Conservation (phyloP, 1,140 invertebrate species). For the Semibalanus balanoides region DNA sequence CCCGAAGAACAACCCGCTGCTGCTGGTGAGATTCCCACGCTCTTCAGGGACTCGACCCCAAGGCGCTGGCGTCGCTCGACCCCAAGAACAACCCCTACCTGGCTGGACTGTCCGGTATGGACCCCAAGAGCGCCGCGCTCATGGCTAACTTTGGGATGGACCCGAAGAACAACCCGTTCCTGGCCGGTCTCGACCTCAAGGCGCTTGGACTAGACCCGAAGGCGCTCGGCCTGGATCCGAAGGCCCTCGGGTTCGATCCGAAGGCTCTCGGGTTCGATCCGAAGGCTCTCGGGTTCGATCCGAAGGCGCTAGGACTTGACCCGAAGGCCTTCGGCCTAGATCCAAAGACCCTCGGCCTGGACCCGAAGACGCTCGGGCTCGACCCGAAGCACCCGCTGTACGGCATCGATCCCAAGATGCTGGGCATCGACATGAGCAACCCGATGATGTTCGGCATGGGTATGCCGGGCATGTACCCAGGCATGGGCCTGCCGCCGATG, state of each 20-base stretch:
- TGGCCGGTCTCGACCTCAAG: constrained; percentile 14
- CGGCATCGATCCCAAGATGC: constrained; percentile 17
- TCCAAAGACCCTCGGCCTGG: constrained; percentile 19
- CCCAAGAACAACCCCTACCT: constrained; percentile 9
- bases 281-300: constrained; percentile 15
- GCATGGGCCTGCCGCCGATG: constrained; percentile 8
- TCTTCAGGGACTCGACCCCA: constrained; percentile 21
- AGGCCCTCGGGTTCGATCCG: constrained; percentile 10
- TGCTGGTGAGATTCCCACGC: constrained; percentile 20
- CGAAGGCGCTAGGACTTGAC: constrained; percentile 10
- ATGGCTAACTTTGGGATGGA: constrained; percentile 9
- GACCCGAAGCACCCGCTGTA: constrained; percentile 13
- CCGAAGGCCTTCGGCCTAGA: constrained; percentile 12
- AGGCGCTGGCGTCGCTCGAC: constrained; percentile 20
- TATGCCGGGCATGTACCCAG: constrained; percentile 18
- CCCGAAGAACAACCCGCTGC: constrained; percentile 14
- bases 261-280: constrained; percentile 11
- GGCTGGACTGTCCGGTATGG: constrained; percentile 10
- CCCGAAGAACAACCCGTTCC: constrained; percentile 6
- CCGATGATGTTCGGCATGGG: constrained; percentile 22
- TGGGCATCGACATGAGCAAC: constrained; percentile 20
- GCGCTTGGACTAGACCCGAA: constrained; percentile 16
- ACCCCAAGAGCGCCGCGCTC: constrained; percentile 12
- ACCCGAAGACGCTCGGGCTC: constrained; percentile 17
- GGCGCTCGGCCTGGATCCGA: constrained; percentile 1